Base-by-base conservation (phyloP, 2,888 invertebrate genomes). In the Myopa testacea region DNA sequence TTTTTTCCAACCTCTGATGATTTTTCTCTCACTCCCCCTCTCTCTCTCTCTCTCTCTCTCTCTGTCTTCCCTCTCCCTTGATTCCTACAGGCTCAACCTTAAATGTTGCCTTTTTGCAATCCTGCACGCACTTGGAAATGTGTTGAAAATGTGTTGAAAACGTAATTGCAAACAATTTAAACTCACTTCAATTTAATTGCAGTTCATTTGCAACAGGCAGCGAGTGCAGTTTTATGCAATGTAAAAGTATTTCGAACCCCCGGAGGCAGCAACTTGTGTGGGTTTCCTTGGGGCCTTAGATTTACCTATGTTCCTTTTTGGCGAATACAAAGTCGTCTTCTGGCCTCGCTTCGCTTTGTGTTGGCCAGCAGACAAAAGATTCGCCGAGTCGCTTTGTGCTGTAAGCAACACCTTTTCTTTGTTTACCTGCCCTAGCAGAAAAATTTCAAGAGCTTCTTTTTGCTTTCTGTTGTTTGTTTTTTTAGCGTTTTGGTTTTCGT, bases 161-260 rank as follows among this genome's bases (percentile, higher is more conserved):
- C 75, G 69, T 82, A 87, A 87, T 86, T 83, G 84, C 81, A 80
- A 83, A 84, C 85, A 83, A 86, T 86, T 86, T 85, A 84, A 85
- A 84, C 84, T 82, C 85, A 86, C 86, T 87, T 87, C 78, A 78
- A 75, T 75, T 75, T 58, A 75, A 75, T 75, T 75, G 75, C 67
- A 75, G 37, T 58, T 58, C 50, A 60, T 50, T 69, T 68, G 75
- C 75, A 69, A 75, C 75, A 26, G 26, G 26, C 26, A 67, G 52
- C 55, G 67, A 45, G 19, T 62, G 62, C 73, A 50, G 55, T 70
- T 70, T 55, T 6, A 16, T 26, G 37, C 19, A 37, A 7, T 65
- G 34, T 4, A 6, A 34, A 34, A 63, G 26, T 45, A 8, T 14
- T 16, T 12, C 50, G 50, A 70, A 26, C 26, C 45, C 34, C 45